Base-by-base conservation (phyloP, 2,888 invertebrate genomes). In the Plagodis pulveraria region DNA sequence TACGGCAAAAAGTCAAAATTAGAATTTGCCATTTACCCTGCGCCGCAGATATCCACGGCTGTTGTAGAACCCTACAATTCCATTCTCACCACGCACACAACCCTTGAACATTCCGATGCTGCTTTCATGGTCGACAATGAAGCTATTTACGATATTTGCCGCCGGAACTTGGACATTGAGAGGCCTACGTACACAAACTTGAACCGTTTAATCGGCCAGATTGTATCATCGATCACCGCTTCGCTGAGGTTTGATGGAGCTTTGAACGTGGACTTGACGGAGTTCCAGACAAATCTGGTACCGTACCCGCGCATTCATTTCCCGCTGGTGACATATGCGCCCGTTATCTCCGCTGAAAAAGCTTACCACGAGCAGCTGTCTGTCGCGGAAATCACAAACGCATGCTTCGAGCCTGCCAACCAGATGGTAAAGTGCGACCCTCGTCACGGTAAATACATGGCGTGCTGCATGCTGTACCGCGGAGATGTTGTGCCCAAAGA, bases 11-110 rank as follows among this genome's bases (percentile, higher is more conserved):
- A 98, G 86, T 97, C 97, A 4, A 98, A 98, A 85, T 93, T 98
- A 63, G 98, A 98, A 87, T 98, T 99, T 84, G 97, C 98, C 64
- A 98, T 99, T 80, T 99, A 99, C 83, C 99, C 99, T 38, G 98
- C 99, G 10, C 98, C 99, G 0, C 96, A 96, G 83, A 96, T 97
- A 33, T 97, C 97, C 34, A 97, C 97, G 0, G 97, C 97, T 35
- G 97, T 97, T 35, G 98, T 99, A 34, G 98, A 99, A 84, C 99
- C 99, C 0, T 99, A 99, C 94, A 99, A 99, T 91, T 98, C 98
- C 0, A 98, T 99, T 73, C 93, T 98, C 74, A 98, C 98, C 68
- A 98, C 98, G 40, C 98, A 99, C 89, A 98, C 98, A 33, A 98
- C 98, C 34, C 87, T 97, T 74, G 98, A 98, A 87, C 98, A 98